Base-by-base conservation (phyloP, 2,888 invertebrate genomes). In the Romanomermis culicivorax region DNA sequence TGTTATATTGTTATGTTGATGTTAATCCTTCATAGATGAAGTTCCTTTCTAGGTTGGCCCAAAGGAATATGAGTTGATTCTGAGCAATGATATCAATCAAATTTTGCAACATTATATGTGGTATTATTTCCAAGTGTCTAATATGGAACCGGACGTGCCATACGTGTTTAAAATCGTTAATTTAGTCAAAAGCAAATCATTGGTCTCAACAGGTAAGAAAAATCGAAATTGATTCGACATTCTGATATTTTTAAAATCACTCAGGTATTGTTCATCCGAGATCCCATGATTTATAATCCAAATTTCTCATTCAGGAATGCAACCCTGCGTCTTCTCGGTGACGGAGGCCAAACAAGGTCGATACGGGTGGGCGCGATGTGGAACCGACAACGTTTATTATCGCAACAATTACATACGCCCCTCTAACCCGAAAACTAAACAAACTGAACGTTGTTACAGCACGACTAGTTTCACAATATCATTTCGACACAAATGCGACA, bases 61-160 rank as follows among this genome's bases (percentile, higher is more conserved):
- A 49, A 75, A 77, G 65, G 85, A 85, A 65, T 86, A 86, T 69
- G 84, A 86, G 67, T 73, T 87, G 58, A 79, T 85, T 57, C 71
- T 86, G 58, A 81, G 79, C 70, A 82, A 85, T 1, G 86, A 86
- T 67, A 79, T 85, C 48, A 84, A 85, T 71, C 80, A 83, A 1
- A 76, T 75, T 25, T 65, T 58, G 2, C 77, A 78, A 57, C 80
- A 85, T 59, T 81, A 81, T 66, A 84, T 85, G 65, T 86, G 86
- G 86, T 86, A 86, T 71, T 87, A 86, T 72, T 86, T 86, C 67
- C 81, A 84, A 72, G 80, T 86, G n/a, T 70, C 72, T 59, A 80
- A 82, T 68, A 84, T 83, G 80, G 71, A 76, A 55, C 77, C 79
- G 54, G 76, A 76, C 55, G 73, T 75, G 2, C 75, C 78, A 0